Evolutionary conservation across 1,140 invertebrate genomes (phyloP), one percentile per base, ranked within the genome.

Genomic region (Caenorhabditis briggsae): DNA sequence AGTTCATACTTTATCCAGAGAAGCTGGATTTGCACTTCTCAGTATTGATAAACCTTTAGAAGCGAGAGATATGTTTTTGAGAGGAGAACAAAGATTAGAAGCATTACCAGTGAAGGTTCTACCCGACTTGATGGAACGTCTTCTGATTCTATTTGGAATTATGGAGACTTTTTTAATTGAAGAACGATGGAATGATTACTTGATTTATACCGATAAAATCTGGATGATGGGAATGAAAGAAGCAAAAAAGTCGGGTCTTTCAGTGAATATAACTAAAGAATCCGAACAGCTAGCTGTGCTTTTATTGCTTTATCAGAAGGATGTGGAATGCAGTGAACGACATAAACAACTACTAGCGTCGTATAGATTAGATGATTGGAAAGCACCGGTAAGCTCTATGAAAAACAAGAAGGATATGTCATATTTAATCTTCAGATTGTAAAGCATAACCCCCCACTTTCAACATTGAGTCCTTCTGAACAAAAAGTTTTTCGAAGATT

Each of bases 141-240:
- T 78, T 7, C 48, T 78, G 11, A 2, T 78, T 46, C 46, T 78
- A 11, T 78, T 50, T 50, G 43, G 46, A 12, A 78, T 78, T 20
- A 78, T 78, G 70, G 46, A 78, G 25, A 43, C 70, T 12, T 8
- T 78, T 50, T 25, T 78, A n/a, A 78, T 78, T 11, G 70, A 78
- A 50, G 70, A 78, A 50, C 16, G 70, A 23, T 78, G 70, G 70
- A 78, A 78, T 78, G 70, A 78, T 5, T 78, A 78, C 41, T 50
- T 78, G 70, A 46, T 78, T n/a, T 78, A 78, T 53, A 78, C 70
- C 9, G 70, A 78, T 78, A 78, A 78, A 78, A 50, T 78, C 9
- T 78, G 70, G 70, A 78, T 78, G 70, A 78, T 78, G 70, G 50
- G 46, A n/a, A 50, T 78, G 46, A 78, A 78, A 78, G 70, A 78